Evolutionary conservation across 2,113 vertebrate genomes (phyloP).

Genomic region (Muntiacus muntjak): DNA sequence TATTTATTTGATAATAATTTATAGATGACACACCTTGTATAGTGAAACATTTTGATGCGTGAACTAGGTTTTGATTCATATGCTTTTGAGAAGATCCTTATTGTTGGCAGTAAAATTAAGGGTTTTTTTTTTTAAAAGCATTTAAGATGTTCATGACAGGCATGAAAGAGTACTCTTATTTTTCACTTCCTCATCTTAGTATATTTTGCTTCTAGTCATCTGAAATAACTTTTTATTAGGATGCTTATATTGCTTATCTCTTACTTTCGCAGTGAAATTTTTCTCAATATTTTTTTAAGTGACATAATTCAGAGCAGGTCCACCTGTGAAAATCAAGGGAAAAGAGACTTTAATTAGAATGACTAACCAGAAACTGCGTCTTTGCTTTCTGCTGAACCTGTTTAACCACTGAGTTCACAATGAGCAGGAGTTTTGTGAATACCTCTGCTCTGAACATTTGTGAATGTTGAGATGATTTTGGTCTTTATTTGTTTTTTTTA

Average conservation of each 20-base stretch:
- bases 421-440: not conserved
- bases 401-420: not conserved
- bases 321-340: not conserved
- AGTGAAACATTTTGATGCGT: not conserved
- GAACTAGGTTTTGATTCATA: constrained; percentile 1
- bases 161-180: not conserved
- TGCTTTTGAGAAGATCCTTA: constrained; percentile 16
- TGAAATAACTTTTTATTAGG: not conserved
- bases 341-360: not conserved
- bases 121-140: not conserved
- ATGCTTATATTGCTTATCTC: not conserved
- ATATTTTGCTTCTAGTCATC: not conserved
- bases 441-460: not conserved
- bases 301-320: not conserved
- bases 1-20: not conserved
- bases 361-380: not conserved
- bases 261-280: not conserved
- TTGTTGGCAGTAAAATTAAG: not conserved
- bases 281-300: not conserved
- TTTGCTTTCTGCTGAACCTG: not conserved
- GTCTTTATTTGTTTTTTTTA: not conserved
- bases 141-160: not conserved
- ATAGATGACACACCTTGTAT: not conserved
- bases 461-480: not conserved
- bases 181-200: not conserved